Conservation (phyloP, 2,888 invertebrate genomes). For the Rhagonycha fulva region DNA sequence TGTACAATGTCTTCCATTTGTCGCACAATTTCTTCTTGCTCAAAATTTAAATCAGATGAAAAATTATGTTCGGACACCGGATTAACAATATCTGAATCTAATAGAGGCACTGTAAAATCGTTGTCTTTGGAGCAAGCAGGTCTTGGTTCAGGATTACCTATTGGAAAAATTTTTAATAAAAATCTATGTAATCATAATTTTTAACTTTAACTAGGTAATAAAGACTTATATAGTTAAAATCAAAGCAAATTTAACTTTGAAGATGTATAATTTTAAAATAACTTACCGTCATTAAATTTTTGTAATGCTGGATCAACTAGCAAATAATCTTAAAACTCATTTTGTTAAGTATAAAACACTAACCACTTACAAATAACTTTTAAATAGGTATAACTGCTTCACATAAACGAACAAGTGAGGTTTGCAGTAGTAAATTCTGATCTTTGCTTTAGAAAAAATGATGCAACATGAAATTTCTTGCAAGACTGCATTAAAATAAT, state of each 20-base stretch:
- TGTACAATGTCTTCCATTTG: not conserved
- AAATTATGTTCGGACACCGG: not conserved
- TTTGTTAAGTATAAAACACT: not conserved
- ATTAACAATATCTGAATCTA: not conserved
- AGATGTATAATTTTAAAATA: not conserved
- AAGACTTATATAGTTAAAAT: too few relatives aligned
- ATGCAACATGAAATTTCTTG: too few relatives aligned
- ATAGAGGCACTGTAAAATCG: not conserved
- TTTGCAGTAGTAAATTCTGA: too few relatives aligned
- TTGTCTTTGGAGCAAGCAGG: not conserved
- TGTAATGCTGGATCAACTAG: not conserved
- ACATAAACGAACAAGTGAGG: too few relatives aligned
- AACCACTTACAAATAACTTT: too few relatives aligned
- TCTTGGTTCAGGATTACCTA: not conserved
- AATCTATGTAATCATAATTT: not conserved
- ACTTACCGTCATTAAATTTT: not conserved
- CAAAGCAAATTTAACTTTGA: too few relatives aligned
- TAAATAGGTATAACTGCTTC: too few relatives aligned
- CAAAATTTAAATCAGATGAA: not conserved
- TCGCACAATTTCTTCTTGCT: not conserved
- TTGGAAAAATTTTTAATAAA: not conserved
- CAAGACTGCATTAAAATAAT: too few relatives aligned
- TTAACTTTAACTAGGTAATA: too few relatives aligned
- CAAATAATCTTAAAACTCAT: not conserved
- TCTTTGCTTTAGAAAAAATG: too few relatives aligned